Base-by-base conservation (phyloP, 1,140 invertebrate genomes). In the Hyposmocoma kahamanoa region DNA sequence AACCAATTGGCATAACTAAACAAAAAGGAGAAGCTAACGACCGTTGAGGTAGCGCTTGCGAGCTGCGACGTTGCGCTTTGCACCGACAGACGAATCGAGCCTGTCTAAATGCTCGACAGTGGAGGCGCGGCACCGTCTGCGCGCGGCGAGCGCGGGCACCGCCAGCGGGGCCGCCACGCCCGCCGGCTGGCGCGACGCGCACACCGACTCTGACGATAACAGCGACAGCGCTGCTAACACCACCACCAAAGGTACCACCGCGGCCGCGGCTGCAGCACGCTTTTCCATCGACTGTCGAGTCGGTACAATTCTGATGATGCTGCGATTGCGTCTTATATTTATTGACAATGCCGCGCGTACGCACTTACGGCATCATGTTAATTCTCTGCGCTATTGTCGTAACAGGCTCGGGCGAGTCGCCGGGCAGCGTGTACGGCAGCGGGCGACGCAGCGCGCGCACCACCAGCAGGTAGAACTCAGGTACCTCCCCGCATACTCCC, bases 151-250 rank as follows among this genome's bases (percentile, higher is more conserved):
- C 56, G 71, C 72, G 49, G n/a, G n/a, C n/a, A 56, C 43, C 41
- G 50, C 64, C 82, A 53, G 68, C 80, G n/a, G 79, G 83, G 52
- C 17, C 47, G 36, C 47, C 49, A 52, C 62, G 55, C 53, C 49
- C 51, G 58, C 56, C 78, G 62, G 74, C 80, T 54, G 87, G 88
- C 67, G 88, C 71, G 63, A 88, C 84, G n/a, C n/a, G n/a, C 62
- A 77, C 74, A 67, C 85, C 79, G 73, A 88, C 86, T 87, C 73
- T 4, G 84, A 86, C 36, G 92, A 93, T 57, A 92, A 92, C 15
- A 92, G 91, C 63, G 91, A 91, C 34, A 92, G 91, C 60, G 91
- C 91, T 43, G 91, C 90, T 53, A 92, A 90, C 32, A 84, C 82
- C 24, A 85, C 82, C 17, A 84, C 84, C 26, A 86, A 86, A 67